Evolutionary conservation across 2,797 vertebrate genomes (phyloP).

Genomic region (Gymnoscopelus microlampas): DNA sequence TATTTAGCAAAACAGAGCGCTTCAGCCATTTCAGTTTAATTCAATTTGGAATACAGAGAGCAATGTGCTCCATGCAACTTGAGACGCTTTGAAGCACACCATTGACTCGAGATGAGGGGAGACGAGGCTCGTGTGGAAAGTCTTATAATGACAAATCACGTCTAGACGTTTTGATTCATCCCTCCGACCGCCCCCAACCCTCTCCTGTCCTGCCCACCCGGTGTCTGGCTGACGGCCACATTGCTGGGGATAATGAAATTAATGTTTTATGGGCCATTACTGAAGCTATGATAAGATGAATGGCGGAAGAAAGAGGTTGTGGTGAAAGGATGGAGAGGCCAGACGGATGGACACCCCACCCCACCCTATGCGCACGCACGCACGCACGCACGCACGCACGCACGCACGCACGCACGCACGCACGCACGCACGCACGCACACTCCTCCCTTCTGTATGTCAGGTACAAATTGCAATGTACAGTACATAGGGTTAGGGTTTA

Average conservation of each 20-base stretch:
- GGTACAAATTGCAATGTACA: too few relatives aligned
- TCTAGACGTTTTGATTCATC: constrained; percentile 47
- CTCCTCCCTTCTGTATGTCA: too few relatives aligned
- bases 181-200: constrained; percentile 36
- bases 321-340: constrained; percentile 26
- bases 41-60: constrained; percentile 23
- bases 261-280: constrained; percentile 79
- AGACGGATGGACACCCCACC: constrained; percentile 29
- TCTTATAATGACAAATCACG: constrained; percentile 11
- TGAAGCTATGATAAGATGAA: constrained; percentile 54
- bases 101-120: constrained; percentile 12
- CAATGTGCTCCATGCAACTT: background rate
- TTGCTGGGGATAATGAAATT: constrained; percentile 70
- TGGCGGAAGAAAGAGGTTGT: constrained; percentile 37
- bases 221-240: constrained; percentile 53
- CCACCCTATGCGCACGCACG: background rate
- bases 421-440: too few relatives aligned
- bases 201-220: constrained; percentile 26
- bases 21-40: constrained; percentile 31
- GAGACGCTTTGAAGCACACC: background rate
- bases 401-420: too few relatives aligned
- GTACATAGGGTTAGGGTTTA: too few relatives aligned
- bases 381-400: too few relatives aligned
- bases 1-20: constrained; percentile 10
- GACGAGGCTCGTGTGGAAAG: constrained; percentile 17